These are phyloP conservation scores for Ceratotherium simum DNA, from an alignment of 2,113 vertebrate species.

Conservation along the genomic window DNA sequence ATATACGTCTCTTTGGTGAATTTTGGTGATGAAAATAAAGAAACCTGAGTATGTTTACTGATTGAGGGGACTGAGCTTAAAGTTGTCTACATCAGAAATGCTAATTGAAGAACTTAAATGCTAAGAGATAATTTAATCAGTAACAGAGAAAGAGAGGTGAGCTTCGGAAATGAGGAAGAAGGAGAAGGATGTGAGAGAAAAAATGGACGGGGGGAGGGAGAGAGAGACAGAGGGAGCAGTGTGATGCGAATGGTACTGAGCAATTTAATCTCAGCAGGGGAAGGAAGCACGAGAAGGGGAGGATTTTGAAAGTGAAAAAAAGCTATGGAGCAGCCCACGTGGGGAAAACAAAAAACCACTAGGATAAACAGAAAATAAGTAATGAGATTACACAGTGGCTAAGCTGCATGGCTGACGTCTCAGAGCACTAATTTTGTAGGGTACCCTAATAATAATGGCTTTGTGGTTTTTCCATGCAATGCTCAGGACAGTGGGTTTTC, in stretches of 20 bases:
- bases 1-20: neutral
- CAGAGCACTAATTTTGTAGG: neutral
- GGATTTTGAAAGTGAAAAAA: neutral
- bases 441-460: neutral
- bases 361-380: neutral
- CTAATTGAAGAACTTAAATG: neutral
- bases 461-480: neutral
- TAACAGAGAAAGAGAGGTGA: neutral
- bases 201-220: no score
- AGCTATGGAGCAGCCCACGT: neutral
- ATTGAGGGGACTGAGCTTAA: neutral
- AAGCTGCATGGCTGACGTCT: neutral
- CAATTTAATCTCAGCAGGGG: neutral
- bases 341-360: conserved; percentile 41
- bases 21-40: conserved; percentile 39
- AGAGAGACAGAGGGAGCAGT: neutral
- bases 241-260: neutral
- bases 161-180: neutral
- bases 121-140: neutral
- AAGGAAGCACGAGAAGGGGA: neutral
- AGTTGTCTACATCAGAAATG: neutral
- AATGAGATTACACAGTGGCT: neutral
- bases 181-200: neutral
- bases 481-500: neutral
- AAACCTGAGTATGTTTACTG: neutral